These are phyloP conservation scores for Tapirus terrestris DNA, from an alignment of 2,113 vertebrate genomes.

Conservation along the genomic window DNA sequence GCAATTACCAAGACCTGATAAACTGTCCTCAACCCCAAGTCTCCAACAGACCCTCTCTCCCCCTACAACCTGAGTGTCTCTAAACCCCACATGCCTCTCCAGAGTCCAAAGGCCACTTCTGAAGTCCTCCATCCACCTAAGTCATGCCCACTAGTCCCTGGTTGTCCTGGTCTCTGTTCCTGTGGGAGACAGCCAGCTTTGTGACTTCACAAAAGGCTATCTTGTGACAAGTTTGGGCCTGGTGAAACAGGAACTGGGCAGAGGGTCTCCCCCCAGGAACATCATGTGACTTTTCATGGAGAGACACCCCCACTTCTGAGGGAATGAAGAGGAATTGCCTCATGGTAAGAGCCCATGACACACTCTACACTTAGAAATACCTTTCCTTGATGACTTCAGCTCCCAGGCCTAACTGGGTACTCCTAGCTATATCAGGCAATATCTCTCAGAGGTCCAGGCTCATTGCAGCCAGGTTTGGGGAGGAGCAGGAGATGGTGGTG, in stretches of 20 bases:
- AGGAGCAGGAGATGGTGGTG: neutral
- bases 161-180: neutral
- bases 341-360: slow-evolving; percentile 46
- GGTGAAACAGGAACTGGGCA: slow-evolving; percentile 17
- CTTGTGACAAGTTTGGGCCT: slow-evolving; percentile 56
- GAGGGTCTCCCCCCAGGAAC: slow-evolving; percentile 47
- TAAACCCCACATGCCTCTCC: neutral
- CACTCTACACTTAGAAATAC: neutral
- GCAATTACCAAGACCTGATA: neutral
- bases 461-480: neutral
- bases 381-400: neutral
- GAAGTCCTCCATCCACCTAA: neutral
- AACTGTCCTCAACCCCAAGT: neutral
- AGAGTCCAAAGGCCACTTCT: neutral
- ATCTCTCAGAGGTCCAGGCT: neutral
- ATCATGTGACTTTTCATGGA: slow-evolving; percentile 74
- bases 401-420: neutral
- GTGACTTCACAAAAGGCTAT: slow-evolving; percentile 75
- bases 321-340: slow-evolving; percentile 59
- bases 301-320: slow-evolving; percentile 51
- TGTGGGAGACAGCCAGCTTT: slow-evolving; percentile 36
- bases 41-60: neutral
- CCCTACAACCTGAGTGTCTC: neutral
- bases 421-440: neutral
- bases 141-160: neutral